Evolutionary conservation across 2,113 vertebrate species (phyloP), one percentile per base, ranked within the genome.

Genomic region (Pygathrix nemaeus): DNA sequence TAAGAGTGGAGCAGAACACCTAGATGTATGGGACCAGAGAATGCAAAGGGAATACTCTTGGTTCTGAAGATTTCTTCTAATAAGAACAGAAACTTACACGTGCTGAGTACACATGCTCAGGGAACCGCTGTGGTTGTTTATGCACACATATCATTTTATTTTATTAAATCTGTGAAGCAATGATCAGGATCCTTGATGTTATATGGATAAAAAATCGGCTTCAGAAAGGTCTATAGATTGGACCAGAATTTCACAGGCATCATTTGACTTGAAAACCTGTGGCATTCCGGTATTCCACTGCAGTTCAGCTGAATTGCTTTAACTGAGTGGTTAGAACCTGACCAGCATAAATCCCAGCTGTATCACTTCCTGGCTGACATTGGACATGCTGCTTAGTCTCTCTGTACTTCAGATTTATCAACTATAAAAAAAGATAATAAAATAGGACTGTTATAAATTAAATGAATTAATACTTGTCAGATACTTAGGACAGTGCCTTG

Each of bases 151-250:
- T 35, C 50, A 88, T 73, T 83, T 95, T 59, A 86, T 32, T 72
- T 50, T 76, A 7, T 17, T 55, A 90, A 88, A 59, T 7, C 23
- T 21, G 13, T 81, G 43, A 43, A 50, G 16, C 73, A 32, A 92
- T 85, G 59, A 89, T 43, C 84, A 76, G 14, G 18, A 35, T 80
- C 88, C 35, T 93, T n/a, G 68, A 75, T 66, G 93, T 43, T 68
- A 30, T 8, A 79, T 48, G 38, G 79, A 73, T 66, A 57, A 38
- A 90, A 90, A 92, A 61, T 45, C 30, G 14, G 3, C 6, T 66
- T 48, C 27, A 14, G 10, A 40, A n/a, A 61, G 5, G 43, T 85
- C 78, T 57, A 43, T 30, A 76, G 30, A 64, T 70, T 1, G 6
- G 17, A 68, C 18, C 38, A 93, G 61, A 61, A 66, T 79, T 79